Evolutionary conservation across 2,113 vertebrate genomes (phyloP), one percentile per base, ranked within the genome.

Genomic region (Myxocyprinus asiaticus): DNA sequence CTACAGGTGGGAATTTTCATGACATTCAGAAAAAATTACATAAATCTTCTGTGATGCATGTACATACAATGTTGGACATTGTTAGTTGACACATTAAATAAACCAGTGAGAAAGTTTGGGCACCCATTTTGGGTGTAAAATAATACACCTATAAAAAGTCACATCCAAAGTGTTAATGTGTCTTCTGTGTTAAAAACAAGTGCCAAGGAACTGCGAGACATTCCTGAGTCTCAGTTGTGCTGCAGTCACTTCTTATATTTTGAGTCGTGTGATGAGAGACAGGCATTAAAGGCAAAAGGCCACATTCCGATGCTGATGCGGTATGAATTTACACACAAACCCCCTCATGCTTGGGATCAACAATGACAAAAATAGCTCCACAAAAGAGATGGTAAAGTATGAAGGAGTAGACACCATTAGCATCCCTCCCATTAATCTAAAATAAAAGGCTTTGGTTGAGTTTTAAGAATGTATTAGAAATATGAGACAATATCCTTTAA

Each of bases 371-470:
- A 80, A 80, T 83, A 83, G 82, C 44, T n/a, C 78, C 22, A 77
- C 67, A 83, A 80, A 80, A 80, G 78, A 83, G 76, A 77, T 62
- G 71, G 71, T 80, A 77, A 75, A 83, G 67, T 59, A 51, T 7
- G 63, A 67, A 75, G 79, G 66, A 79, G 71, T 15, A 77, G 77
- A 66, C 72, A 56, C 53, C 58, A 47, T 65, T 64, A 64, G 51
- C 17, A 17, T 64, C 15, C 22, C 22, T 33, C 22, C 22, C 68
- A 65, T 80, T 80, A 66, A 10, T 58, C 70, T 53, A 10, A 50
- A 59, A 68, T 33, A 61, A 80, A 80, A 47, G 22, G 22, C 22
- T 33, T 33, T 33, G 22, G 22, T 33, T 33, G 22, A 33, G 22
- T 33, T 53, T 10, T 6, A 51, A 61, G 70, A 72, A 72, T 61